A percentile compares a stretch with the other conserved stretches of the same genome.
These are phyloP conservation scores for Hydrophis major DNA, from an alignment of 2,797 vertebrate genomes.

Conservation along the genomic window DNA sequence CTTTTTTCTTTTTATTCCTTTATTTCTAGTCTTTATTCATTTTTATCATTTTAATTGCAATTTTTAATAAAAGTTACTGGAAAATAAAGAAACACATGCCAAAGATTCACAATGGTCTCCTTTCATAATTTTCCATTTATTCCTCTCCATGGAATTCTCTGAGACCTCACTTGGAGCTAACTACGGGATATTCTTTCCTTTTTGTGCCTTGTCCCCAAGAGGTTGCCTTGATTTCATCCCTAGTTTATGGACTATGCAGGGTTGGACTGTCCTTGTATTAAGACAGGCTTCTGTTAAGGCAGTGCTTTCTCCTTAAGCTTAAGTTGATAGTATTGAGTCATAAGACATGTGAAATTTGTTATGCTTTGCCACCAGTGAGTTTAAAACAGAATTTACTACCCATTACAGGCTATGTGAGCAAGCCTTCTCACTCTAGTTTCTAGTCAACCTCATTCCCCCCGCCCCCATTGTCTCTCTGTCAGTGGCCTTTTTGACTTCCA, in stretches of 20 bases:
- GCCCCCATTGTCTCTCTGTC: neutral
- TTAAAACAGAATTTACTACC: neutral
- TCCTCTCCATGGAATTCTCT: neutral
- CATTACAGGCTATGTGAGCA: neutral
- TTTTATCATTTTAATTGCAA: neutral
- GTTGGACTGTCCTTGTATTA: neutral
- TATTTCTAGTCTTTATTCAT: neutral
- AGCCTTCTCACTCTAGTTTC: neutral
- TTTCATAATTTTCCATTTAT: neutral
- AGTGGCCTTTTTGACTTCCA: neutral
- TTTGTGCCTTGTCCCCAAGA: neutral
- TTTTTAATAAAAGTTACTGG: neutral
- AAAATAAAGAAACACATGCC: neutral
- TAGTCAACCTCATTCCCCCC: neutral
- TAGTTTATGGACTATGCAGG: neutral
- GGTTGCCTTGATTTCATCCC: neutral
- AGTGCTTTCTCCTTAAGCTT: neutral
- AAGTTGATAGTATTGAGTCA: neutral
- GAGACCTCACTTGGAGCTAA: neutral
- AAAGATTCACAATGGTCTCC: neutral
- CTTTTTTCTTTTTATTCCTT: neutral
- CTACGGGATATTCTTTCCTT: neutral
- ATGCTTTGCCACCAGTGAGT: neutral
- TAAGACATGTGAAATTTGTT: neutral
- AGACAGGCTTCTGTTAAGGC: neutral